A percentile compares a stretch with the other conserved stretches of the same genome.
Evolutionary conservation across 2,797 vertebrate genomes (phyloP).

Genomic region (Philypnodon macrostomus): DNA sequence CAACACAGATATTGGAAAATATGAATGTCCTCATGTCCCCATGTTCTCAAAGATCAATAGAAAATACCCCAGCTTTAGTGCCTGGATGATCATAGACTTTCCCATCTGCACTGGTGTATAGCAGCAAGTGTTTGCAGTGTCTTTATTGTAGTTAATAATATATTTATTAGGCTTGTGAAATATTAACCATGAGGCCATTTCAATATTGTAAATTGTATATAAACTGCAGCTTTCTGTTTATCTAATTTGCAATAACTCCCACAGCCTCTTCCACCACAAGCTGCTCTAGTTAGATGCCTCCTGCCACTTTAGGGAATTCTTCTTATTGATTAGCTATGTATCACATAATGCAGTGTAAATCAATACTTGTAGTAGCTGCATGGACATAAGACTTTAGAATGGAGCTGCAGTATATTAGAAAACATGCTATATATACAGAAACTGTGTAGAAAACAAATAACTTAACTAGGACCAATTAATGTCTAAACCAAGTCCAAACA

Average conservation of each 20-base stretch:
- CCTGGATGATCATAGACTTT: no score
- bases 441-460: no score
- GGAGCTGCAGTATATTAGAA: no score
- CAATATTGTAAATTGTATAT: slow-evolving; percentile 24
- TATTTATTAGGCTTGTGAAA: slow-evolving; percentile 5
- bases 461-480: no score
- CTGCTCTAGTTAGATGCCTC: slow-evolving; percentile 7
- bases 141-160: slow-evolving; percentile 5
- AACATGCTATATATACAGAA: no score
- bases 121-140: not conserved
- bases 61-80: no score
- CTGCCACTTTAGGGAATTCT: slow-evolving; percentile 28
- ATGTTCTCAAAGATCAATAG: no score
- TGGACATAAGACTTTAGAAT: no score
- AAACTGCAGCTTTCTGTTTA: slow-evolving; percentile 14
- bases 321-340: slow-evolving; percentile 34
- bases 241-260: slow-evolving; percentile 36
- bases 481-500: no score
- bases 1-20: no score
- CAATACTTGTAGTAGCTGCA: slow-evolving; percentile 24
- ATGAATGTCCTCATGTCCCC: no score
- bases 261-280: slow-evolving; percentile 4
- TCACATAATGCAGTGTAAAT: slow-evolving; percentile 27
- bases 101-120: not conserved
- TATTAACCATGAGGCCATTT: slow-evolving; percentile 20